Percentiles rank a stretch among this genome's conserved stretches.
These are phyloP conservation scores for Chloromyia formosa DNA, from an alignment of 2,888 invertebrate genomes.

Conservation along the genomic window DNA sequence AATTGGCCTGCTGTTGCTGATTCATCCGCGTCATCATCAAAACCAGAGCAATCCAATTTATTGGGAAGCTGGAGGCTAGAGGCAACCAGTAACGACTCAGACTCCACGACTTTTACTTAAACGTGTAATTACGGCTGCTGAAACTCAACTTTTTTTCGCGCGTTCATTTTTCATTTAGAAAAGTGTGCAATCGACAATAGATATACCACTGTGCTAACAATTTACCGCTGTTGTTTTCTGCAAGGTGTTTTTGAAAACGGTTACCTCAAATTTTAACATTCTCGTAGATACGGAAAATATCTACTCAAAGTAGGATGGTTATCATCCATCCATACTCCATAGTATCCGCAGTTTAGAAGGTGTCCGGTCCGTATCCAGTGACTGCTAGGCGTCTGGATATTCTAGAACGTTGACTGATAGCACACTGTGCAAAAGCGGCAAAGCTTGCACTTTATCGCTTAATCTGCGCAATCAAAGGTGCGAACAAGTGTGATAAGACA, in stretches of 20 bases:
- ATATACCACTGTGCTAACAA: conserved; percentile 13
- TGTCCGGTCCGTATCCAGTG: no score
- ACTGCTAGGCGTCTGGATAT: neutral
- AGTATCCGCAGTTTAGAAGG: no score
- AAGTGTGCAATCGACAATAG: conserved; percentile 9
- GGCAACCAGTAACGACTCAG: conserved; percentile 12
- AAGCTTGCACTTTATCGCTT: conserved; percentile 30
- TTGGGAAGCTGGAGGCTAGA: neutral
- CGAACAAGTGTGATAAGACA: conserved; percentile 35
- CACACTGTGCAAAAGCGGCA: neutral
- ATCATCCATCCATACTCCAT: no score
- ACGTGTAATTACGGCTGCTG: neutral
- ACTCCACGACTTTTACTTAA: neutral
- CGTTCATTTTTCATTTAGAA: neutral
- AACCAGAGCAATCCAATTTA: conserved; percentile 25
- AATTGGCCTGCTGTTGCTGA: conserved; percentile 19
- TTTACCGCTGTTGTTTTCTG: neutral
- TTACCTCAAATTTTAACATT: neutral
- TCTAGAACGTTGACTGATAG: conserved; percentile 25
- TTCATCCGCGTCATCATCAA: conserved; percentile 7
- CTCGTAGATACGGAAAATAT: no score
- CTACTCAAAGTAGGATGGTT: no score
- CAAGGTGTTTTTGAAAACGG: conserved; percentile 2
- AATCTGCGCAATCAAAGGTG: conserved; percentile 32
- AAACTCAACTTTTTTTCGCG: no score